A percentile compares a stretch with the other conserved stretches of the same genome.
phyloP scores from a whole-genome alignment of 53 echinoderm and acorn worm genomes.

The Holothuria scabra region DNA sequence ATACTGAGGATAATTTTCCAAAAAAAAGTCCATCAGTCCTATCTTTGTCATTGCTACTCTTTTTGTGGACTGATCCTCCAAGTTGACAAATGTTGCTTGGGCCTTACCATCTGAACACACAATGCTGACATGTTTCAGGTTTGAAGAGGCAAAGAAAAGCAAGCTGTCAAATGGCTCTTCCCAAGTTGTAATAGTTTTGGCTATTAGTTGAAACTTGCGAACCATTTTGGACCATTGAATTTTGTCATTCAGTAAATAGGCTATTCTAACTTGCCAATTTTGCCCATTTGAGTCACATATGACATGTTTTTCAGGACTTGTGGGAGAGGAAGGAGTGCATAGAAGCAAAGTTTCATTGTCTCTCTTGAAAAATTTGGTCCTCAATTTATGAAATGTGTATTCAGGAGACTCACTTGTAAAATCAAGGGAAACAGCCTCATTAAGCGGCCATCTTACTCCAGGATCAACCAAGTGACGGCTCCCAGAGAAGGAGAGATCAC shows the following conservation, averaged over 20 bases:
- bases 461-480: constrained; percentile 32
- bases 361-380: constrained; percentile 26
- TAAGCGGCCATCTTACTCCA: constrained; percentile 3
- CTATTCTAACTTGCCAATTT: not conserved
- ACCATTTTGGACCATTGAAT: not conserved
- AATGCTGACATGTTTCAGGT: not conserved
- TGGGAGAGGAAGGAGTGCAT: not conserved
- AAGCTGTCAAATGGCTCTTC: constrained; percentile 20
- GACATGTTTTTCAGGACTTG: not conserved
- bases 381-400: constrained; percentile 23
- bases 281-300: constrained; percentile 21
- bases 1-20: constrained; percentile 18
- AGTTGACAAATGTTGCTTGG: not conserved
- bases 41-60: not conserved
- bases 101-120: not conserved
- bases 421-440: constrained; percentile 22
- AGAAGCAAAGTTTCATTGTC: not conserved
- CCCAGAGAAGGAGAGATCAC: constrained; percentile 3
- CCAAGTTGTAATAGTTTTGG: not conserved
- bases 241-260: constrained; percentile 4
- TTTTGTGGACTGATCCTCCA: constrained; percentile 2
- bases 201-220: not conserved
- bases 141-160: not conserved
- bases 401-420: constrained; percentile 10
- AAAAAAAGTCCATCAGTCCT: not conserved